A percentile compares a stretch with the other conserved stretches of the same genome.
Conservation (phyloP, 1,140 invertebrate species). For the Hypothenemus hampei region DNA sequence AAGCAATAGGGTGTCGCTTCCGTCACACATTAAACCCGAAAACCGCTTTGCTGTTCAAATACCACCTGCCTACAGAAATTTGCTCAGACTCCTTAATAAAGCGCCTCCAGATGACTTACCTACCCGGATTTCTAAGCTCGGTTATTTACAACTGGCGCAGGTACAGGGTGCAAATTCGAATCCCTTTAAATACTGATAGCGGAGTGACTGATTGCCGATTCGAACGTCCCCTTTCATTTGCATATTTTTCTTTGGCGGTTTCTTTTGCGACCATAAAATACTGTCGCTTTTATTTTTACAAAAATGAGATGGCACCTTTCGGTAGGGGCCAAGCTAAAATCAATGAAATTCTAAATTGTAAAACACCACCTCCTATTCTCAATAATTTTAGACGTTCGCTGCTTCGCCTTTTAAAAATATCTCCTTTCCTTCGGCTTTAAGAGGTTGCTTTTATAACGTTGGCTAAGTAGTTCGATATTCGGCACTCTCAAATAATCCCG, state of each 20-base stretch:
- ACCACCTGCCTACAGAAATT: constrained; percentile 18
- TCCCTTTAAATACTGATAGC: background rate
- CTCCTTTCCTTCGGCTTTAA: background rate
- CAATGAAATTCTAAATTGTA: background rate
- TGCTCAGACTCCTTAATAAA: constrained; percentile 12
- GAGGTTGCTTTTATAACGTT: constrained; percentile 1
- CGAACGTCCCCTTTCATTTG: no score
- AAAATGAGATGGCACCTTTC: no score
- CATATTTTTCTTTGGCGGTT: no score
- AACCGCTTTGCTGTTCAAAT: constrained; percentile 17
- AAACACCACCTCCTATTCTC: background rate
- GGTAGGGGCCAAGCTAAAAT: background rate
- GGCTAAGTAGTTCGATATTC: background rate
- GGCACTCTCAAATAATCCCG: no score
- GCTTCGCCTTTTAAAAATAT: constrained; percentile 1
- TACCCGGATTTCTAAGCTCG: constrained; percentile 1
- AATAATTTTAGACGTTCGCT: constrained; percentile 3
- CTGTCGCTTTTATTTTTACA: no score
- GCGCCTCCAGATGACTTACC: constrained; percentile 12
- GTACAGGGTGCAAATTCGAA: background rate
- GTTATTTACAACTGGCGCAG: constrained; percentile 5
- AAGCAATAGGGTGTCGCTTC: constrained; percentile 13
- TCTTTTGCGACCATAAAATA: no score
- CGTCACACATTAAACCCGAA: constrained; percentile 9
- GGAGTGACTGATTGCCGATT: no score